Conservation (phyloP, 92 coral and sea anemone genomes). For the Siderastrea radians region DNA sequence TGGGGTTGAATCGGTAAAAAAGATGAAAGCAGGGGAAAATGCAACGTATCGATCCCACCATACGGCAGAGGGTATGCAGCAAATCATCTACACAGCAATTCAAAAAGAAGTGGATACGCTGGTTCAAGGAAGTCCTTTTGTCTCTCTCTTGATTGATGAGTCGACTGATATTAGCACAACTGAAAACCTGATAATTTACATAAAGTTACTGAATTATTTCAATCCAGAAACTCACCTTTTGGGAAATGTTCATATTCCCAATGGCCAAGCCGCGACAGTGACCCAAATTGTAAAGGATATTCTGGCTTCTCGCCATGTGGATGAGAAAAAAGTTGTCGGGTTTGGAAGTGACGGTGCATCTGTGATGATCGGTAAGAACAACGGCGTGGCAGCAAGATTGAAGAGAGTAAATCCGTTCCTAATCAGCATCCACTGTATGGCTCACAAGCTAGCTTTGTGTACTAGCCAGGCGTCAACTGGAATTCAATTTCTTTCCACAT, state of each 20-base stretch:
- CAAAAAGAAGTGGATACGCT: not conserved
- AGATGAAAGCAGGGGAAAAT: constrained; percentile 8
- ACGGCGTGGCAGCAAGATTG: constrained; percentile 41
- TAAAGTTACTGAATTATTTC: not conserved
- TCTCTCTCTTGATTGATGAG: constrained; percentile 11
- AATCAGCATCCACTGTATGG: constrained; percentile 50
- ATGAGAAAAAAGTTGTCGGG: constrained; percentile 22
- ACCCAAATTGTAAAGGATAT: constrained; percentile 11
- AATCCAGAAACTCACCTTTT: not conserved
- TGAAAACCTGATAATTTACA: constrained; percentile 9
- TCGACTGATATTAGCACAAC: constrained; percentile 12
- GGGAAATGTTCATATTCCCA: constrained; percentile 2
- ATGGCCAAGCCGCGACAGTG: constrained; percentile 42
- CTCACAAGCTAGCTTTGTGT: constrained; percentile 41
- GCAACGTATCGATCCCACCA: constrained; percentile 30
- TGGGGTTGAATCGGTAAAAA: not conserved
- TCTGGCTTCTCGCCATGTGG: constrained; percentile 13
- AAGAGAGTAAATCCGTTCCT: constrained; percentile 40
- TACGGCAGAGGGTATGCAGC: not conserved
- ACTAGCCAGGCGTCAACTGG: constrained; percentile 35
- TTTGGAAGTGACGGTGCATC: constrained; percentile 56
- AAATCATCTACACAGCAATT: not conserved
- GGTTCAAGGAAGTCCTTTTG: constrained; percentile 18
- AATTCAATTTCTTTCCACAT: constrained; percentile 14
- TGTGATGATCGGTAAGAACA: constrained; percentile 38